phyloP scores from a whole-genome alignment of 2,797 vertebrate genomes.

The Fistularia tabacaria region DNA sequence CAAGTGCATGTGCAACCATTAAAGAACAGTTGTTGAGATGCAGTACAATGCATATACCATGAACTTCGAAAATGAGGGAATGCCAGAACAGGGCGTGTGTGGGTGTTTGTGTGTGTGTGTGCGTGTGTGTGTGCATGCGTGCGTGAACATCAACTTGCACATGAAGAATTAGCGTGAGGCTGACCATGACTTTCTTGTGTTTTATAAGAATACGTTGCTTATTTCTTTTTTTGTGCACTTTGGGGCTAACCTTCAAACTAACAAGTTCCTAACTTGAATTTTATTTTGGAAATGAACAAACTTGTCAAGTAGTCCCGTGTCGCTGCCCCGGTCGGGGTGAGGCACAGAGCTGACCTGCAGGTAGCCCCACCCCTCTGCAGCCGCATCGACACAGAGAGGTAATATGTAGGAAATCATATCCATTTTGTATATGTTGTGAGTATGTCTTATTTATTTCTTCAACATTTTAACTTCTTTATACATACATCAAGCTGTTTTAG shows the following conservation, averaged over 20 bases:
- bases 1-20: conserved; percentile 19
- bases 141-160: conserved; percentile 11
- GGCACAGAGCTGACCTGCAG: neutral
- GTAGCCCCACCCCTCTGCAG: conserved; percentile 12
- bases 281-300: conserved; percentile 11
- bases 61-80: conserved; percentile 13
- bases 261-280: conserved; percentile 9
- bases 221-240: conserved; percentile 14
- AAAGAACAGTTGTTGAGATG: conserved; percentile 16
- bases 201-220: conserved; percentile 1
- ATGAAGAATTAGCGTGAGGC: neutral
- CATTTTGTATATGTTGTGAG: conserved; percentile 56
- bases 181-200: conserved; percentile 7
- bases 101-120: too few relatives aligned
- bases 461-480: conserved; percentile 29
- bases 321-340: conserved; percentile 3
- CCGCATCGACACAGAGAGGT: conserved; percentile 8
- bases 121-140: too few relatives aligned
- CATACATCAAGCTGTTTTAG: conserved; percentile 19
- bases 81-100: neutral
- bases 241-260: conserved; percentile 12
- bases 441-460: conserved; percentile 60
- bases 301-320: conserved; percentile 11
- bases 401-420: conserved; percentile 26
- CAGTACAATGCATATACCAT: conserved; percentile 16